A percentile compares a stretch with the other conserved stretches of the same genome.
phyloP scores from a whole-genome alignment of 2,797 vertebrate genomes.

The Enteromius paludinosus region DNA sequence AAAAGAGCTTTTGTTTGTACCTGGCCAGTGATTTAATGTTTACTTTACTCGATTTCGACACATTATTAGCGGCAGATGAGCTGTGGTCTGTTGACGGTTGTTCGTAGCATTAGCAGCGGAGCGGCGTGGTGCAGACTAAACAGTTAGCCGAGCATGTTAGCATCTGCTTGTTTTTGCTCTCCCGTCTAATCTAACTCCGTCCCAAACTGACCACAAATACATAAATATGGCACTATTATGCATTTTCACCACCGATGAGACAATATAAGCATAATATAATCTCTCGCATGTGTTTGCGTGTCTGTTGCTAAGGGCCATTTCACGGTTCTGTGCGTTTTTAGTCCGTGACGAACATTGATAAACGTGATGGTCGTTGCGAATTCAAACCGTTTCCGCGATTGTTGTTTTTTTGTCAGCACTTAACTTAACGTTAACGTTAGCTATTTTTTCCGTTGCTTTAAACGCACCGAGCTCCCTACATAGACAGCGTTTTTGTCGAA shows the following conservation, averaged over 20 bases:
- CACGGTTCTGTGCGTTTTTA: background rate
- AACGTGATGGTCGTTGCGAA: background rate
- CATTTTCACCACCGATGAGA: too few species aligned
- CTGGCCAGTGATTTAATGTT: background rate
- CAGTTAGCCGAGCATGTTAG: slow-evolving; percentile 41
- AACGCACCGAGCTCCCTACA: background rate
- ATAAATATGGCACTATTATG: background rate
- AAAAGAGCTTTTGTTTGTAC: background rate
- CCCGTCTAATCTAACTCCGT: background rate
- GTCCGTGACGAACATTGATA: background rate
- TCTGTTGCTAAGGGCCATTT: slow-evolving; percentile 7
- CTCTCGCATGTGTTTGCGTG: background rate
- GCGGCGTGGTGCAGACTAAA: slow-evolving; percentile 33
- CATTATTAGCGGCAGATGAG: background rate
- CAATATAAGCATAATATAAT: background rate
- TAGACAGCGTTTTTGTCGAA: background rate
- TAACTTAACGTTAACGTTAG: too few species aligned
- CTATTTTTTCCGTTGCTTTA: background rate
- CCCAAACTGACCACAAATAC: background rate
- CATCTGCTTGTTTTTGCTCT: slow-evolving; percentile 14
- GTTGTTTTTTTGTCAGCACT: background rate
- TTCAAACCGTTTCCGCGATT: background rate
- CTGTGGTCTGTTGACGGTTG: background rate
- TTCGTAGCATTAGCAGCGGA: slow-evolving; percentile 33
- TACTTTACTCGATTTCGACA: background rate